Conservation (phyloP, 2,113 vertebrate species). For the Mugil cephalus region DNA sequence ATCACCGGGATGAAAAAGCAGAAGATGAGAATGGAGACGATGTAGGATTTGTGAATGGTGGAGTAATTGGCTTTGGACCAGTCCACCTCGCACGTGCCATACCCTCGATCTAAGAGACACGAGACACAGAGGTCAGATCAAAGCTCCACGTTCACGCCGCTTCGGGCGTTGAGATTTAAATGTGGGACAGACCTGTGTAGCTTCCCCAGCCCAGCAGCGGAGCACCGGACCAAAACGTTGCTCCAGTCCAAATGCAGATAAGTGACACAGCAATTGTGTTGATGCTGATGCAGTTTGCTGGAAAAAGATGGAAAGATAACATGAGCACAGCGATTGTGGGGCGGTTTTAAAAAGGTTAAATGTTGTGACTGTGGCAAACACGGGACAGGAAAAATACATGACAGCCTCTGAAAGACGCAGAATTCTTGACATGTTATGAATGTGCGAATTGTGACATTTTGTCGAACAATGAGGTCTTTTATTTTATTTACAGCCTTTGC, state of each 20-base stretch:
- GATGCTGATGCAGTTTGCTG: slow-evolving; percentile 87
- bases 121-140: slow-evolving; percentile 6
- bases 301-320: slow-evolving; percentile 36
- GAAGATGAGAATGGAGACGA: slow-evolving; percentile 89
- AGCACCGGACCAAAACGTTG: slow-evolving; percentile 89
- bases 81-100: slow-evolving; percentile 90
- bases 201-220: slow-evolving; percentile 92
- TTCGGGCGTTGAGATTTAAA: neutral
- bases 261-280: slow-evolving; percentile 84
- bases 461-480: slow-evolving; percentile 75
- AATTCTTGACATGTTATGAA: slow-evolving; percentile 73
- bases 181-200: slow-evolving; percentile 86
- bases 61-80: slow-evolving; percentile 93
- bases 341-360: slow-evolving; percentile 48
- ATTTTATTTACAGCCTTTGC: slow-evolving; percentile 49
- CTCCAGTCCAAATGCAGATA: slow-evolving; percentile 88
- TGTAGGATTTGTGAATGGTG: slow-evolving; percentile 89
- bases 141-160: neutral
- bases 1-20: slow-evolving; percentile 87
- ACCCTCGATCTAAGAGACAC: slow-evolving; percentile 83
- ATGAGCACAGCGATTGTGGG: slow-evolving; percentile 5
- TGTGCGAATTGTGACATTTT: slow-evolving; percentile 76
- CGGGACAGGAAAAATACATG: slow-evolving; percentile 60
- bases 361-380: slow-evolving; percentile 43
- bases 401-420: slow-evolving; percentile 36